Percentiles rank a stretch among this genome's conserved stretches.
Evolutionary conservation across 2,113 vertebrate genomes (phyloP).

Genomic region (Anser brachyrhynchus): DNA sequence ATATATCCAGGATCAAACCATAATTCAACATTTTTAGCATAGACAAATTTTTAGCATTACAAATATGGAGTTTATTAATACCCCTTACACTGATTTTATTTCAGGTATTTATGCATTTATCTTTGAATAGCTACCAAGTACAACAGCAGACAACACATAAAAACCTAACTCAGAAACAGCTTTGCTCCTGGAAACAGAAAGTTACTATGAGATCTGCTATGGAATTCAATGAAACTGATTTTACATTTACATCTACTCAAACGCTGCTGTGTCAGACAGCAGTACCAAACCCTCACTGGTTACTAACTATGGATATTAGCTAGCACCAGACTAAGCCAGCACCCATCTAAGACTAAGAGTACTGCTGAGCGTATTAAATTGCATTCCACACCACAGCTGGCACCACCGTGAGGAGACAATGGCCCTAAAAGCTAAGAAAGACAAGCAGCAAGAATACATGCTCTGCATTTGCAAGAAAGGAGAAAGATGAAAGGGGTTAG

Average conservation of each 20-base stretch:
- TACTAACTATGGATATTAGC: neutral
- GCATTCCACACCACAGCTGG: neutral
- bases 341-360: neutral
- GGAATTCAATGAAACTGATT: neutral
- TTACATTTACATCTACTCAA: neutral
- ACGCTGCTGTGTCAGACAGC: neutral
- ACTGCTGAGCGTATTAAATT: neutral
- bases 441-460: neutral
- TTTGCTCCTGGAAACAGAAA: neutral
- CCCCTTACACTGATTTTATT: neutral
- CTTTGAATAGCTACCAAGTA: neutral
- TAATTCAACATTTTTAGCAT: neutral
- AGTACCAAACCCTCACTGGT: neutral
- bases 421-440: neutral
- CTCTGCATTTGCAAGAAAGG: neutral
- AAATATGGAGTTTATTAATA: neutral
- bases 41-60: neutral
- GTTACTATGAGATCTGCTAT: neutral
- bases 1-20: neutral
- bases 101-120: neutral
- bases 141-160: neutral
- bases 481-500: neutral
- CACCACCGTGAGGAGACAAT: neutral
- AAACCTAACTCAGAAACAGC: neutral
- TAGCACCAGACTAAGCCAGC: neutral